Conservation (phyloP, 2,888 invertebrate genomes). For the Augiades crinisus region DNA sequence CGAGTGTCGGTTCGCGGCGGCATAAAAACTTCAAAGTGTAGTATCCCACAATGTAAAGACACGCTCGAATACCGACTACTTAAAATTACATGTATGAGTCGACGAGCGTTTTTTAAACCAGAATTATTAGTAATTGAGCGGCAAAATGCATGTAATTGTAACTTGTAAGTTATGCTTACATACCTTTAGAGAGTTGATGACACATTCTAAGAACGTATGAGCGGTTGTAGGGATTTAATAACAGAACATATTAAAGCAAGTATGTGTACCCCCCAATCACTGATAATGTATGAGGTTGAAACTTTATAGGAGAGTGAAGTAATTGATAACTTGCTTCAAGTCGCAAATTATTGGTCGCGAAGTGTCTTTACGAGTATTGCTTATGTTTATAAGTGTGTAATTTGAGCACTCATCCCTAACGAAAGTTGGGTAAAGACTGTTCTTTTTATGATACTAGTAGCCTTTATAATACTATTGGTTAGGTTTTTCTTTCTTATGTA, state of each 20-base stretch:
- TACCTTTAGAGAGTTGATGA: constrained; percentile 57
- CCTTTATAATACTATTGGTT: too few species aligned
- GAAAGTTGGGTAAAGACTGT: too few species aligned
- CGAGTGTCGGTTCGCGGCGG: neutral
- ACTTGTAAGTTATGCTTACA: constrained; percentile 46
- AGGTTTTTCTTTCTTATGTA: too few species aligned
- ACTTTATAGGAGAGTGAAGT: constrained; percentile 12
- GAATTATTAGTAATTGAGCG: constrained; percentile 44
- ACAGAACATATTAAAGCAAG: constrained; percentile 34
- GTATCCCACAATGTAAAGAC: constrained; percentile 34
- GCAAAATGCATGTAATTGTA: constrained; percentile 56
- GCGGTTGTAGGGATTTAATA: constrained; percentile 47
- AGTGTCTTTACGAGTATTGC: neutral
- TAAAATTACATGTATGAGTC: constrained; percentile 54
- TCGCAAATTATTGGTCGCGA: neutral
- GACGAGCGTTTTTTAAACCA: constrained; percentile 52
- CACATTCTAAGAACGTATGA: constrained; percentile 40
- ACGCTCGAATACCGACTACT: constrained; percentile 50
- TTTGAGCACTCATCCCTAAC: neutral
- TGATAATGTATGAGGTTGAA: constrained; percentile 24
- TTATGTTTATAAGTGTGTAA: neutral
- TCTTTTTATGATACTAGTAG: too few species aligned
- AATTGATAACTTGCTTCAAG: constrained; percentile 22
- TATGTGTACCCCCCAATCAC: constrained; percentile 34
- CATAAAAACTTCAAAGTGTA: neutral